Base-by-base conservation (phyloP, 35 echinoderm and acorn worm species). In the Apostichopus californicus region DNA sequence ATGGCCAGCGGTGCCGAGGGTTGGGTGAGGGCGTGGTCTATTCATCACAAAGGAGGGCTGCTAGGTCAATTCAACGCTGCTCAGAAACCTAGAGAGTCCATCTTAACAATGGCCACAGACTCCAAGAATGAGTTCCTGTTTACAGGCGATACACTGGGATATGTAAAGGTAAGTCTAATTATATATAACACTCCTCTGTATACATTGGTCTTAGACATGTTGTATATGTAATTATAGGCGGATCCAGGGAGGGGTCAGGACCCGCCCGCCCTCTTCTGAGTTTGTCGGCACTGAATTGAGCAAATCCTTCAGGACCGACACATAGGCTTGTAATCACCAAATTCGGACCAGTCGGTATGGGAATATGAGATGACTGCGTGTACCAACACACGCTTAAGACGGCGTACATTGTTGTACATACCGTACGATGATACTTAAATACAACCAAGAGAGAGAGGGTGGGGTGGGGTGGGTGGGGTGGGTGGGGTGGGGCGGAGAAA, bases 1-100 rank as follows among this genome's bases (percentile, higher is more conserved):
- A 95, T 99, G 92, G 97, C 97, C 7, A 96, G 95, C 55, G 97
- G 97, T 14, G 93, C 95, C 7, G 97, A 96, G 56, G 97, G 97
- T 53, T 99, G 97, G 97, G 97, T 99, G 17, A 86, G 97, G 22
- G 95, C 97, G 17, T 99, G 97, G 97, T 99, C 97, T 5, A 90
- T 94, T 17, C 95, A 99, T 73, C 97, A 99, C 83, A 99, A 96
- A 92, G 97, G 97, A 14, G 97, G 97, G 5, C 91, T 99, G 11
- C 92, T 99, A 15, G 97, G 97, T 6, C 97, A 99, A 88, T 99
- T 99, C 60, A 93, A 93, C 80, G 95, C 97, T 60, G 93, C 95
- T 5, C 95, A 99, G 9, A 96, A 96, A 90, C 87, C 89, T 20
- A 87, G 88, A 2, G 97, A 99, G 92, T 81, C 97, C 1, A 92